Conservation (phyloP, 1,140 invertebrate genomes). For the Drosophila subpulchrella region DNA sequence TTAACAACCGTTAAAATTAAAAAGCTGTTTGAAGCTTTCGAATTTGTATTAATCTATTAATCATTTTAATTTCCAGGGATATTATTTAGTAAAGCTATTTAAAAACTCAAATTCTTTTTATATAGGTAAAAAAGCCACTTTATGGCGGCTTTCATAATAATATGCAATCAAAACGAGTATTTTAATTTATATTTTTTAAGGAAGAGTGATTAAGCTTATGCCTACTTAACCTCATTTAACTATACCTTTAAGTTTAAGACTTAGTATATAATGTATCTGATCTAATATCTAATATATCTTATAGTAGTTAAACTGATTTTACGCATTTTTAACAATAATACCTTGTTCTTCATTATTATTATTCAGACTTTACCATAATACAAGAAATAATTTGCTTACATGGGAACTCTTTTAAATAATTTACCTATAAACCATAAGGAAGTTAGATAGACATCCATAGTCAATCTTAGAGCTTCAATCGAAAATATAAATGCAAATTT, state of each 20-base stretch:
- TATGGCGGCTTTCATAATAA: no score
- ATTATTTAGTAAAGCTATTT: no score
- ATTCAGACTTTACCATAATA: background rate
- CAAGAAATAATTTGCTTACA: background rate
- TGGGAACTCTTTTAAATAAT: constrained; percentile 4
- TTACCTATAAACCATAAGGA: constrained; percentile 7
- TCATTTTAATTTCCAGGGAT: no score
- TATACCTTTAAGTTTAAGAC: background rate
- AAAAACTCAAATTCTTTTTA: no score
- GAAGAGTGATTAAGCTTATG: no score
- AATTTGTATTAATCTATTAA: no score
- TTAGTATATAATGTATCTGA: no score
- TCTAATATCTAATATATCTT: background rate
- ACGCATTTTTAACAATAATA: background rate
- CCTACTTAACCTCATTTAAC: no score
- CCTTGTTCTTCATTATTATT: constrained; percentile 11
- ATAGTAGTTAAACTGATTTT: background rate
- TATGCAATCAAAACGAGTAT: no score
- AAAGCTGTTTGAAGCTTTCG: no score
- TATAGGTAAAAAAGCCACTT: no score
- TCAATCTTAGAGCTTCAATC: constrained; percentile 10
- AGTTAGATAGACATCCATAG: constrained; percentile 4
- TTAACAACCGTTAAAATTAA: background rate
- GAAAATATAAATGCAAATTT: constrained; percentile 22
- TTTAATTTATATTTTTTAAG: no score